Evolutionary conservation across 1,140 invertebrate species (phyloP).

Genomic region (Drosophila grimshawi): DNA sequence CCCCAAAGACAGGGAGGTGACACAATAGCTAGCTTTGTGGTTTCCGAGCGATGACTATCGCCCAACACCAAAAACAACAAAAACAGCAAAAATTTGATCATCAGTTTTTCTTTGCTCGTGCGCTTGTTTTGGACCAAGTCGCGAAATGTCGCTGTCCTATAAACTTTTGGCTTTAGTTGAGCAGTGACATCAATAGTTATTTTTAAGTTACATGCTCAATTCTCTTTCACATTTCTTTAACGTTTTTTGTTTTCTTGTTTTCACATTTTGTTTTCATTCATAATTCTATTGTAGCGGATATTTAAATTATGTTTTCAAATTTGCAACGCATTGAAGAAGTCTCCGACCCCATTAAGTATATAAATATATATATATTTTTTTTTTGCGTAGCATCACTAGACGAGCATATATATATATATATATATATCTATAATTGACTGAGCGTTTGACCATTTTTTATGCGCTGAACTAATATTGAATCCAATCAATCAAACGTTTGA

Average conservation of each 20-base stretch:
- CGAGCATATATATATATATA: not conserved
- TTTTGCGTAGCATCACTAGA: too few species aligned
- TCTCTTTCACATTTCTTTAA: slow-evolving; percentile 29
- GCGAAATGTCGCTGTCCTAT: slow-evolving; percentile 72
- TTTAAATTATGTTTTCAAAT: too few species aligned
- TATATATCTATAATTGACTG: not conserved
- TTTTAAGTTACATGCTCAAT: slow-evolving; percentile 68
- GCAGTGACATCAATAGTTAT: slow-evolving; percentile 81
- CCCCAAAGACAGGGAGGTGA: slow-evolving; percentile 42
- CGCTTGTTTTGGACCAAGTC: slow-evolving; percentile 2
- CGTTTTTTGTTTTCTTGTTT: not conserved
- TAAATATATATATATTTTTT: too few species aligned
- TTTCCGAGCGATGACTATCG: slow-evolving; percentile 35
- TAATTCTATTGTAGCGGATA: too few species aligned
- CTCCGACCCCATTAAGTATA: too few species aligned
- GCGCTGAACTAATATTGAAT: too few species aligned
- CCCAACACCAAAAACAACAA: not conserved
- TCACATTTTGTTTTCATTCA: not conserved
- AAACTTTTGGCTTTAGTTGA: slow-evolving; percentile 63
- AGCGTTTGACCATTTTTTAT: not conserved
- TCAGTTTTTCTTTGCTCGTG: slow-evolving; percentile 3
- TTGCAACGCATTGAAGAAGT: too few species aligned
- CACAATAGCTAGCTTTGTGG: slow-evolving; percentile 37
- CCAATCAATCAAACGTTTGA: too few species aligned
- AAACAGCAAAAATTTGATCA: not conserved